Evolutionary conservation across 2,888 invertebrate genomes (phyloP).

Genomic region (Bhutanitis thaidina): DNA sequence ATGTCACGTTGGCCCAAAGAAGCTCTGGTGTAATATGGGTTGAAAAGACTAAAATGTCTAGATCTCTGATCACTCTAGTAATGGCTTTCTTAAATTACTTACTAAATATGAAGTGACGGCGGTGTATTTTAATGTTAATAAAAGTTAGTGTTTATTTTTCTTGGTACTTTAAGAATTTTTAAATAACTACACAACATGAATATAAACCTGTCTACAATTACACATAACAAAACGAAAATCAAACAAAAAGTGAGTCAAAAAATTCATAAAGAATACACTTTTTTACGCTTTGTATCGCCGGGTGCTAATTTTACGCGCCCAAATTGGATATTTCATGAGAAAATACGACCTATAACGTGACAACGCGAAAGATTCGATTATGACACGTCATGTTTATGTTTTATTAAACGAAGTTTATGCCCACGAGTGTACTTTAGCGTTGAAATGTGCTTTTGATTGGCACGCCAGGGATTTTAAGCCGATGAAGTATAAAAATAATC

Average conservation of each 20-base stretch:
- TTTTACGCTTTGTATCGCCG: conserved; percentile 30
- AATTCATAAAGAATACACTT: conserved; percentile 27
- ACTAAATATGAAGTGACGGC: too few species aligned
- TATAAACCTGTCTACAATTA: conserved; percentile 20
- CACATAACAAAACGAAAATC: conserved; percentile 12
- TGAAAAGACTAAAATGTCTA: too few species aligned
- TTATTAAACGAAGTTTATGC: conserved; percentile 31
- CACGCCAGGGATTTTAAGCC: conserved; percentile 8
- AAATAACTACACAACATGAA: background rate
- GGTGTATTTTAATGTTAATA: too few species aligned
- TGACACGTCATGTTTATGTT: conserved; percentile 30
- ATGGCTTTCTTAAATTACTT: too few species aligned
- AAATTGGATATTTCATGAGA: conserved; percentile 40
- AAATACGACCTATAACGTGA: conserved; percentile 32
- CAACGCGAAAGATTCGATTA: conserved; percentile 28
- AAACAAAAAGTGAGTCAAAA: conserved; percentile 21
- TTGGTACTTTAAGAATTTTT: too few species aligned
- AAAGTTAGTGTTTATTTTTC: too few species aligned
- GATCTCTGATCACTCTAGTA: too few species aligned
- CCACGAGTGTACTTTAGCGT: conserved; percentile 21
- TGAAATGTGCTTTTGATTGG: conserved; percentile 17
- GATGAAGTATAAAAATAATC: conserved; percentile 20
- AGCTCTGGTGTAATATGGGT: too few species aligned
- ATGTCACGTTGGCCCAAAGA: too few species aligned
- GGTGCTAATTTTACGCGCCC: conserved; percentile 42